Evolutionary conservation across 1,140 invertebrate genomes (phyloP).

Genomic region (Augochlora pura): DNA sequence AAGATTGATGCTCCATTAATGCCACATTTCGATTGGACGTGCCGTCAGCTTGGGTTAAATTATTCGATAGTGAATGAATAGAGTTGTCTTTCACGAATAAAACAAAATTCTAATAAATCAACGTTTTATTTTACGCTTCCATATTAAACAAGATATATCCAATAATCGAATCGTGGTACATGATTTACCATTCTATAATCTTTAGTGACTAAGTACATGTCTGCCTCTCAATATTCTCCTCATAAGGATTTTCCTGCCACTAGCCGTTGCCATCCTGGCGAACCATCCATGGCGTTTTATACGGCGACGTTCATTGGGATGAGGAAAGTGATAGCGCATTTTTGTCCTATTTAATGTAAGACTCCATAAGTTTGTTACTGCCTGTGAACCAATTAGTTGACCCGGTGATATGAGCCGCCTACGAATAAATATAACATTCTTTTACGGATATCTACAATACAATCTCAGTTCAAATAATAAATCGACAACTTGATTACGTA

Average conservation of each 20-base stretch:
- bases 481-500: slow-evolving; percentile 26
- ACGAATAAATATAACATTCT: background rate
- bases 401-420: background rate
- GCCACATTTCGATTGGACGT: slow-evolving; percentile 76
- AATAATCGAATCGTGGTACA: background rate
- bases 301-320: slow-evolving; percentile 86
- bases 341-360: slow-evolving; percentile 74
- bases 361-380: slow-evolving; percentile 49
- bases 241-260: slow-evolving; percentile 86
- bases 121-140: background rate
- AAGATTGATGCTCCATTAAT: slow-evolving; percentile 71
- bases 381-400: slow-evolving; percentile 2
- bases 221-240: slow-evolving; percentile 87
- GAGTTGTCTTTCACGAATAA: background rate
- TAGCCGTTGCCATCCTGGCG: slow-evolving; percentile 84
- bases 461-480: no score
- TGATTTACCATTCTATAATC: slow-evolving; percentile 5
- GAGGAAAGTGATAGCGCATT: slow-evolving; percentile 86
- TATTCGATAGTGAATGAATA: slow-evolving; percentile 4
- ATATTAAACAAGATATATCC: background rate
- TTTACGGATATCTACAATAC: background rate
- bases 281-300: slow-evolving; percentile 86
- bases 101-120: background rate
- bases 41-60: slow-evolving; percentile 62
- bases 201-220: slow-evolving; percentile 85